phyloP scores from a whole-genome alignment of 2,888 invertebrate genomes.

The Platycheirus rosarum region DNA sequence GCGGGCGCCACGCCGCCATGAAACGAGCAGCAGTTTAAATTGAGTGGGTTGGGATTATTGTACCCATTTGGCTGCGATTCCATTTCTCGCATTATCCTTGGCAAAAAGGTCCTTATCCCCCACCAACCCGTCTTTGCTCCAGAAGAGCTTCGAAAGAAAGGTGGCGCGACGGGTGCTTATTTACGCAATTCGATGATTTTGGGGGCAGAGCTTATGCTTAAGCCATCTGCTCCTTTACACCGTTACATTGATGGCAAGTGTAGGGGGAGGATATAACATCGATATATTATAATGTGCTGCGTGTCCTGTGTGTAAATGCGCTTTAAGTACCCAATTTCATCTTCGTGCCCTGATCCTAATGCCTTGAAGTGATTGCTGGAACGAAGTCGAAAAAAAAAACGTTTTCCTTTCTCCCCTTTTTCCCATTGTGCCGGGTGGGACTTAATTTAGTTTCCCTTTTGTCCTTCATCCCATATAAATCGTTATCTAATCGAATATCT shows the following conservation, averaged over 20 bases:
- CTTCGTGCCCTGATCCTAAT: slow-evolving; percentile 71
- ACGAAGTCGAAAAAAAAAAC: too few relatives aligned
- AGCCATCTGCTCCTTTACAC: slow-evolving; percentile 62
- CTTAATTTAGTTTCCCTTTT: slow-evolving; percentile 40
- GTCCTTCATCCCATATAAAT: slow-evolving; percentile 55
- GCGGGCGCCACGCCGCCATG: slow-evolving; percentile 34
- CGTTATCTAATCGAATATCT: slow-evolving; percentile 72
- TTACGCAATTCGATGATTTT: slow-evolving; percentile 72
- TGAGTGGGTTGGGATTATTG: slow-evolving; percentile 70
- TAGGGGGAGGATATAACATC: slow-evolving; percentile 69
- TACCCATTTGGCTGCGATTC: slow-evolving; percentile 60
- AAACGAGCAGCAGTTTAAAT: slow-evolving; percentile 71
- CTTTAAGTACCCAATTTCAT: slow-evolving; percentile 76
- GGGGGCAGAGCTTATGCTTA: slow-evolving; percentile 49
- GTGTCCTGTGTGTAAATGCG: slow-evolving; percentile 76
- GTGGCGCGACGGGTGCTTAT: slow-evolving; percentile 48
- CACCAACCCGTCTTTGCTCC: background rate
- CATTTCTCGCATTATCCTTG: slow-evolving; percentile 49
- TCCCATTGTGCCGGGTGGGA: slow-evolving; percentile 7
- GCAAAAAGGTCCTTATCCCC: slow-evolving; percentile 50
- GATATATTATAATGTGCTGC: slow-evolving; percentile 76
- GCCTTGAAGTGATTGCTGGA: slow-evolving; percentile 67
- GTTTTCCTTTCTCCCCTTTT: slow-evolving; percentile 24
- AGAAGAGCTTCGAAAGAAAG: slow-evolving; percentile 13
- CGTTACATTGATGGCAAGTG: slow-evolving; percentile 29